These are phyloP conservation scores for Octodon degus DNA, from an alignment of 2,113 vertebrate species.

Conservation along the genomic window DNA sequence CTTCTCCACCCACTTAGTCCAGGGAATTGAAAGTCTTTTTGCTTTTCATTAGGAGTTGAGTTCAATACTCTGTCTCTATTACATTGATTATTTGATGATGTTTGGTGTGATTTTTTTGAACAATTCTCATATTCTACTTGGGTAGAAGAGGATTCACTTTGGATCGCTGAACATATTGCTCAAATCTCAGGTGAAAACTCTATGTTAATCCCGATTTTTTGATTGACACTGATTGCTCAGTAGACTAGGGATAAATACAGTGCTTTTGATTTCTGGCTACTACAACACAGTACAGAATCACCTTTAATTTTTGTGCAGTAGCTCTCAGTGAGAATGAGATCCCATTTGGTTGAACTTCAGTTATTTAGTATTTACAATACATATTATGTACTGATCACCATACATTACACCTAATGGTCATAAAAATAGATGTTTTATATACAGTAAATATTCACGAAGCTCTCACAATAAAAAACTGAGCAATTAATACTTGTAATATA, in stretches of 20 bases:
- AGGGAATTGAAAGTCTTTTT: neutral
- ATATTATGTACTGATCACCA: neutral
- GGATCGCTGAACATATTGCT: rapidly evolving
- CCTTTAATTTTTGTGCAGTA: neutral
- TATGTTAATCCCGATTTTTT: neutral
- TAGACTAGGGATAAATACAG: neutral
- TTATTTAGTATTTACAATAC: neutral
- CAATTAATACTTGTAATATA: neutral
- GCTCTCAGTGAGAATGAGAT: neutral
- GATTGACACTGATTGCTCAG: neutral
- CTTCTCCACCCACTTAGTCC: neutral
- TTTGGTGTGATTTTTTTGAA: neutral
- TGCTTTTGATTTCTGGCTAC: neutral
- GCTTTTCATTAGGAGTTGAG: neutral
- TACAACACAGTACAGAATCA: neutral
- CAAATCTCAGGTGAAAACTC: neutral
- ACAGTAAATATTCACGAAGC: neutral
- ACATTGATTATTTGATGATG: neutral
- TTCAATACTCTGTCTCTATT: neutral
- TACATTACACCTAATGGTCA: neutral
- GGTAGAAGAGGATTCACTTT: neutral
- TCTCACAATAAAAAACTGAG: neutral
- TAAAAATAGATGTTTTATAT: neutral
- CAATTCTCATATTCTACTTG: neutral
- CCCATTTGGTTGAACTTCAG: neutral